Base-by-base conservation (phyloP, 1,140 invertebrate species). In the Drosophila navojoa region DNA sequence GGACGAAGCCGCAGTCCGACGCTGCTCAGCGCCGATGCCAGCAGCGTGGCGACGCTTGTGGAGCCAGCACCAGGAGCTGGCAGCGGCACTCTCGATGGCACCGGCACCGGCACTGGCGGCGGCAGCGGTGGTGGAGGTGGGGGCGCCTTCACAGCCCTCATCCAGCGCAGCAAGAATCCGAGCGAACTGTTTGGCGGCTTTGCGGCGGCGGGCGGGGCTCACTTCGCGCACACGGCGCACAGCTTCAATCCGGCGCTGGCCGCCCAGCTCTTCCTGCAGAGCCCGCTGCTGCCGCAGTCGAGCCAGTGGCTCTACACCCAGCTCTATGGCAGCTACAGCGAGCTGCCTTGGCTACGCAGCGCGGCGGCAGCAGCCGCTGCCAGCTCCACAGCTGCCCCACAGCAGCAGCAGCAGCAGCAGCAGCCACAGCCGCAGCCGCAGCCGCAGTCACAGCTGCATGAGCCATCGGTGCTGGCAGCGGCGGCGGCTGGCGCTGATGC, bases 291-390 rank as follows among this genome's bases (percentile, higher is more conserved):
- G 42, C 95, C 95, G n/a, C 95, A 95, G 3, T 95, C 95, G 1
- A 95, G 95, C 35, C 95, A 95, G 59, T 96, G 95, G 95, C 92
- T 96, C 1, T 96, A 96, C 82, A 95, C 95, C 0, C 95, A 96
- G 79, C 92, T 96, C 2, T 96, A 96, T 77, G 93, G 94, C 13
- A 92, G 85, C 58, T 95, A 95, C 73, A 92, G 93, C 59, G 95
- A 95, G 77, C 93, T 94, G 76, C 92, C 93, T 3, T 95, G 95
- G 95, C 91, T 94, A 70, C 91, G 91, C 22, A 82, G 71, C 19
- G 77, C 76, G 2, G 76, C 77, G 7, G 62, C 81, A 0, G 73
- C 85, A 2, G 73, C 78, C 1, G 71, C 63, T 1, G 71, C 32
- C 10, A 52, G 45, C 94, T 1, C 95, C 19, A 22, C 19, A 22